Base-by-base conservation (phyloP, 2,888 invertebrate genomes). In the Drosophila ochracea region DNA sequence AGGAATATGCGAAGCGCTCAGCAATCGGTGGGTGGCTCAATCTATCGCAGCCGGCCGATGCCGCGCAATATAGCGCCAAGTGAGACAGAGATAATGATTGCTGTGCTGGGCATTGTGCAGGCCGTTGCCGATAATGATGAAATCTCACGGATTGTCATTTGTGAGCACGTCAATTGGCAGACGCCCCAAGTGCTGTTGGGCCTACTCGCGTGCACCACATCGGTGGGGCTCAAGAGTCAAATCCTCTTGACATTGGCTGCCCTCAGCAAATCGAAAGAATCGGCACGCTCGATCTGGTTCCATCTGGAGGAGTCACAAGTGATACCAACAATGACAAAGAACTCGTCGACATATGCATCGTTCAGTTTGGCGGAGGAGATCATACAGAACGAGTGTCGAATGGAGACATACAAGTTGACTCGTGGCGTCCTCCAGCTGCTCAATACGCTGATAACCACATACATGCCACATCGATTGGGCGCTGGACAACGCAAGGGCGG, bases 371-470 rank as follows among this genome's bases (percentile, higher is more conserved):
- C 96, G 93, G 96, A 97, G 0, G 99, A 99, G 93, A 94, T 99
- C 35, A 97, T 97, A 75, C 98, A 99, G 94, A 96, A 98, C 66
- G 99, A 99, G 93, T 96, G 97, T 7, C 95, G 98, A 54, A 95
- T 96, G 91, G 99, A 99, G 92, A 97, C 97, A 79, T 99, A 98
- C 94, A 97, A 98, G 0, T 93, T 99, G 73, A 97, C 98, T 0
- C 95, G 96, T 76, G 97, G 97, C 2, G 95, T 98, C 92, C 94
- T 99, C 10, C 93, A 95, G 61, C 94, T 99, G 11, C 92, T 99
- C 25, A 95, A 96, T 79, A 94, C 96, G 1, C 94, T 99, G 61
- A 96, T 97, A 21, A 94, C 95, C 62, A 95, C 96, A 43, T 96
- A 95, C 16, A 94, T 96, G 63, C 97, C 97, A 0, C 94, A 96